Conservation (phyloP, 1,140 invertebrate species). For the Diabrotica undecimpunctata region DNA sequence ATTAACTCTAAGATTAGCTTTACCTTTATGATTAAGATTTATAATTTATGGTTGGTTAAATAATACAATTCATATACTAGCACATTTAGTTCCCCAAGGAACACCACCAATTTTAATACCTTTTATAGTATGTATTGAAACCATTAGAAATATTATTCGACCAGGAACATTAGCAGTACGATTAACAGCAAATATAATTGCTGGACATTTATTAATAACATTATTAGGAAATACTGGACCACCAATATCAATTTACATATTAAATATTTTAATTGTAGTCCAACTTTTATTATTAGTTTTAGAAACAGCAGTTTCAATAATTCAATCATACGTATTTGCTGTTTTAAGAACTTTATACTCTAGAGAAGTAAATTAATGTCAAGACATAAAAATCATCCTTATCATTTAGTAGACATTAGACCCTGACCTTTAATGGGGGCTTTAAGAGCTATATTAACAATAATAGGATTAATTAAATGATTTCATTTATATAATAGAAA, state of each 20-base stretch:
- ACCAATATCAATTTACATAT: constrained; percentile 37
- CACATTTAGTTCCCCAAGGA: constrained; percentile 58
- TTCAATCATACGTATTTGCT: constrained; percentile 43
- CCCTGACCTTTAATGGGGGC: constrained; percentile 54
- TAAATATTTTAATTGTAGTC: constrained; percentile 46
- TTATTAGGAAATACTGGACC: constrained; percentile 49
- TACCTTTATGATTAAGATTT: constrained; percentile 59
- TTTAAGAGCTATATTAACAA: constrained; percentile 47
- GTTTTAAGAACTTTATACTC: constrained; percentile 43
- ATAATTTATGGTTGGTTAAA: constrained; percentile 58
- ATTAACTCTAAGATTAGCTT: constrained; percentile 52
- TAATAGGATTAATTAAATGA: constrained; percentile 51
- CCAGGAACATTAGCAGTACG: constrained; percentile 61
- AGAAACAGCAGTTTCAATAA: constrained; percentile 37
- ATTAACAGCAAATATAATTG: constrained; percentile 66
- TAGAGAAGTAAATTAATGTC: constrained; percentile 50
- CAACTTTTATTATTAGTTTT: constrained; percentile 52
- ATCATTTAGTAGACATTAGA: constrained; percentile 55
- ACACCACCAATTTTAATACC: constrained; percentile 55
- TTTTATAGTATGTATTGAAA: constrained; percentile 58
- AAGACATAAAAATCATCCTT: constrained; percentile 49
- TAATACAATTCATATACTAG: constrained; percentile 55
- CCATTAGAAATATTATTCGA: constrained; percentile 60
- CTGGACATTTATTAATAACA: constrained; percentile 57
- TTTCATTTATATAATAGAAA: constrained; percentile 50